phyloP scores from a whole-genome alignment of 2,888 invertebrate genomes.

The Harmothoe impar region DNA sequence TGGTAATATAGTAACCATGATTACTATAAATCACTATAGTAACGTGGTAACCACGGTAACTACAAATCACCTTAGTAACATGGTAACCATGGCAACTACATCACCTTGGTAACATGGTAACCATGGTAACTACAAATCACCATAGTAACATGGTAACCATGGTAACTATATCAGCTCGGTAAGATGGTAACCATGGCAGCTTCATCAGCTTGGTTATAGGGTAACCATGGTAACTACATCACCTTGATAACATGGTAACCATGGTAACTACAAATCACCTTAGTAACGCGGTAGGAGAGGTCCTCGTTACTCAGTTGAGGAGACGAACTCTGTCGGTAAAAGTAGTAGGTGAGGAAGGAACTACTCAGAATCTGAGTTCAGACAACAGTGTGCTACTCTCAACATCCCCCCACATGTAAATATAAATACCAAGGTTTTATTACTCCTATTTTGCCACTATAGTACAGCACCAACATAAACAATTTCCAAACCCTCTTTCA shows the following conservation, averaged over 20 bases:
- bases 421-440: too few species aligned
- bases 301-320: constrained; percentile 65
- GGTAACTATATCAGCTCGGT: neutral
- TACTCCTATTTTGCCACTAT: too few species aligned
- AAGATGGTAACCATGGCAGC: neutral
- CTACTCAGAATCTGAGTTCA: neutral
- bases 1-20: constrained; percentile 52
- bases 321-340: constrained; percentile 44
- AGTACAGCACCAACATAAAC: too few species aligned
- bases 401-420: too few species aligned
- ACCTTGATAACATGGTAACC: neutral
- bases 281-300: constrained; percentile 66
- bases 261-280: constrained; percentile 60
- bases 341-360: neutral
- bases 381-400: too few species aligned
- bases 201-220: neutral
- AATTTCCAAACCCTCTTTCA: too few species aligned
- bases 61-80: constrained; percentile 58
- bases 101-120: neutral
- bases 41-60: constrained; percentile 17
- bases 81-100: constrained; percentile 4
- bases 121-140: neutral
- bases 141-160: neutral
- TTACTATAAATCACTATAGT: neutral
- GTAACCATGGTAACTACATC: neutral